Percentiles rank a stretch among this genome's conserved stretches.
Conservation (phyloP, 2,888 invertebrate genomes). For the Phorcus lineatus region DNA sequence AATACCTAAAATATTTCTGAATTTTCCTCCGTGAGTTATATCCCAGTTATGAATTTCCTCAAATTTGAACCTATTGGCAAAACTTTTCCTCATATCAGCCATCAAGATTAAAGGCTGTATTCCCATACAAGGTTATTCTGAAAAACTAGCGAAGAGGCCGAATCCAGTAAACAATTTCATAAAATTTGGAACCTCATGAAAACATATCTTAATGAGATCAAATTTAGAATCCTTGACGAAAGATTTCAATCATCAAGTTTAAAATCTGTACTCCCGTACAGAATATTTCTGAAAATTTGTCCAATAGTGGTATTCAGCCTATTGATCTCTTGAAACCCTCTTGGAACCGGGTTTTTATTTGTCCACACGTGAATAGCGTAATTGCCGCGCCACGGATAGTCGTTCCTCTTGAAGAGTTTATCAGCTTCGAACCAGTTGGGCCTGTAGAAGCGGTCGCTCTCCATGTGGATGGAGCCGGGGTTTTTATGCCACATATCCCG, state of each 20-base stretch:
- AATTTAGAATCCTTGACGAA: too few species aligned
- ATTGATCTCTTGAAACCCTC: slow-evolving; percentile 31
- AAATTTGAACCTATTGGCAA: too few species aligned
- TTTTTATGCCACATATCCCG: slow-evolving; percentile 32
- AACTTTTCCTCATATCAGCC: too few species aligned
- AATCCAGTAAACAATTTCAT: too few species aligned
- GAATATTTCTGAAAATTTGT: slow-evolving; percentile 40
- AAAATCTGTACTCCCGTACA: slow-evolving; percentile 31
- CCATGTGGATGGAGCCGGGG: slow-evolving; percentile 37
- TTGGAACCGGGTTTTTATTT: slow-evolving; percentile 35
- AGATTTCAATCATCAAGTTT: neutral
- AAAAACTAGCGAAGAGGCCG: too few species aligned
- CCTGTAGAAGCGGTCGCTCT: slow-evolving; percentile 35
- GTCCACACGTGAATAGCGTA: slow-evolving; percentile 46
- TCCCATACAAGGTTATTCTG: too few species aligned
- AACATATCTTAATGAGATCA: too few species aligned
- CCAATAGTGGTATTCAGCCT: slow-evolving; percentile 41
- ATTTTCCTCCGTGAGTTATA: too few species aligned
- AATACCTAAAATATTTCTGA: too few species aligned
- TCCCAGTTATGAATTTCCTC: too few species aligned
- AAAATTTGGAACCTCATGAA: too few species aligned
- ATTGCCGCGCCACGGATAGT: slow-evolving; percentile 42
- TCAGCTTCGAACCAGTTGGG: slow-evolving; percentile 47
- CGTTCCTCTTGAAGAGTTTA: slow-evolving; percentile 34
- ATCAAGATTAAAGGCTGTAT: too few species aligned